Evolutionary conservation across 1,140 invertebrate genomes (phyloP).

Genomic region (Dinoponera quadriceps): DNA sequence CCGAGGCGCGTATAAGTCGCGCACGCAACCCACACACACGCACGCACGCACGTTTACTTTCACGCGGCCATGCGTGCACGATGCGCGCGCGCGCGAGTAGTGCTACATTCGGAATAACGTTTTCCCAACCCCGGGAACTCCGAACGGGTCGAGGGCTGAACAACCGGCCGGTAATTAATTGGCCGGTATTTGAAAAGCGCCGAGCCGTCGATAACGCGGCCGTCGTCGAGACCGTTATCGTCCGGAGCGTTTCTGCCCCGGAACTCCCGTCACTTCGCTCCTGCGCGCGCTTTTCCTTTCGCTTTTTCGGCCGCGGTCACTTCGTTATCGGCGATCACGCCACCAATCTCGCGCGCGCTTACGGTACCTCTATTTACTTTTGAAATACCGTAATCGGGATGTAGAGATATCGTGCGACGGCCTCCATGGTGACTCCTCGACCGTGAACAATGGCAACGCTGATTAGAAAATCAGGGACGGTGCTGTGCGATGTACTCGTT

Average conservation of each 20-base stretch:
- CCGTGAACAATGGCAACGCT: not conserved
- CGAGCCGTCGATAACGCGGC: too few species aligned
- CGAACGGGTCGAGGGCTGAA: not conserved
- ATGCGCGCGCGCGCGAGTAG: slow-evolving; percentile 25
- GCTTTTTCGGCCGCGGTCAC: slow-evolving; percentile 3
- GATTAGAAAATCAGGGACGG: slow-evolving; percentile 11
- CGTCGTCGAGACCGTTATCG: slow-evolving; percentile 17
- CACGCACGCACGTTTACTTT: slow-evolving; percentile 58
- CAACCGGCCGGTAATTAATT: not conserved
- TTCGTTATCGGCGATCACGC: not conserved
- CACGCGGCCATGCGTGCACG: slow-evolving; percentile 29
- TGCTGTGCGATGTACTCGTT: not conserved
- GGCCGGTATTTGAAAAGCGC: too few species aligned
- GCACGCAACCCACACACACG: slow-evolving; percentile 28
- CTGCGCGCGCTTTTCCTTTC: not conserved
- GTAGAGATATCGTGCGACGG: not conserved
- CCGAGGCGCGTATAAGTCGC: slow-evolving; percentile 22
- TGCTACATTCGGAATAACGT: slow-evolving; percentile 37
- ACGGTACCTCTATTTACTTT: too few species aligned
- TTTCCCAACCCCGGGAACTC: slow-evolving; percentile 19
- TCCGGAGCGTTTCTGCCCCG: slow-evolving; percentile 5
- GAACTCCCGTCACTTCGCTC: not conserved
- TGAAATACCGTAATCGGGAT: too few species aligned
- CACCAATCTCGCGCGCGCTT: too few species aligned
- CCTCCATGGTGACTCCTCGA: not conserved